Base-by-base conservation (phyloP, 2,888 invertebrate genomes). In the Oeneis ivallda region DNA sequence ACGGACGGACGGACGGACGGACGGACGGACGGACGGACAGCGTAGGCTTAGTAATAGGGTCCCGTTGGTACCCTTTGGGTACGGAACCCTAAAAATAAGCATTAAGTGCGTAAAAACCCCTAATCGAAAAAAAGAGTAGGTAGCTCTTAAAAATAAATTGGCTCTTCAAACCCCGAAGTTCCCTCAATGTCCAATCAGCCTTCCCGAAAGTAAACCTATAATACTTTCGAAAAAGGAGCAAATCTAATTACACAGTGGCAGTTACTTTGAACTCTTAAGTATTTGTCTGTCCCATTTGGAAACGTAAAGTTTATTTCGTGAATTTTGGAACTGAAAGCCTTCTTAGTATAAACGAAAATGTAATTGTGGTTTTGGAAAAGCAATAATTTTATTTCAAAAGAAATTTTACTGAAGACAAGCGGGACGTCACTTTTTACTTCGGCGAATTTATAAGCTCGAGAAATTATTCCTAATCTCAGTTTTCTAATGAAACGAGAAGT, bases 181-280 rank as follows among this genome's bases (percentile, higher is more conserved):
- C 19, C 19, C 17, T 17, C 39, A 56, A 56, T 19, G 56, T 56
- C 47, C n/a, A 63, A 56, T 47, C 43, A n/a, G n/a, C 45, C 56
- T 47, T 61, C 61, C 47, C 39, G 41, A 56, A 71, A 69, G 67
- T 58, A 61, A 62, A 47, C 45, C 62, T 56, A 60, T 59, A 60
- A 50, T 60, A 45, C 39, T 54, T 19, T 19, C 17, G 39, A 39
- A 34, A 53, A 47, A 58, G 45, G 41, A 56, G 34, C 17, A 50
- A 62, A 59, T 53, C 52, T 56, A 26, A 62, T 66, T 62, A 66
- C 53, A 37, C 19, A 9, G 19, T 7, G 9, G 59, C 26, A 32
- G 37, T 58, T 45, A 52, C 53, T 64, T 58, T 53, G 53, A 43
- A 45, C 15, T 50, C 17, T 2, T n/a, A 58, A 32, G 43, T 34